A percentile compares a stretch with the other conserved stretches of the same genome.
These are phyloP conservation scores for Bilobella aurantiaca DNA, from an alignment of 1,140 invertebrate species.

Conservation along the genomic window DNA sequence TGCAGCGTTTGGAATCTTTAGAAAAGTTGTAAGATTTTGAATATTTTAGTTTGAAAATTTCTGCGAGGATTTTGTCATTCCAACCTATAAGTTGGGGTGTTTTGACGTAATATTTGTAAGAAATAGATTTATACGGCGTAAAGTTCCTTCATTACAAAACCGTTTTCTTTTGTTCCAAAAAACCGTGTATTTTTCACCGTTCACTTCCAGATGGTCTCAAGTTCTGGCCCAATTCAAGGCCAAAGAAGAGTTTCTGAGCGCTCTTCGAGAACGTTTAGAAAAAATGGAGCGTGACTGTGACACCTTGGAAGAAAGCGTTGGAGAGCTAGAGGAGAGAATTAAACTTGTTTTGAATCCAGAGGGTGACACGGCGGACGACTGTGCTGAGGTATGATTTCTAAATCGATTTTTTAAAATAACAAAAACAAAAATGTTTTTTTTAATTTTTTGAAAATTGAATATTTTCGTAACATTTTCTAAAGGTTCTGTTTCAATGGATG, in stretches of 20 bases:
- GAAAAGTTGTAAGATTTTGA: no score
- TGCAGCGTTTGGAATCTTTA: no score
- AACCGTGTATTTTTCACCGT: no score
- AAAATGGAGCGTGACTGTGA: not conserved
- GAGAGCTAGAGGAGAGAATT: not conserved
- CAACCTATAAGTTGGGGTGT: no score
- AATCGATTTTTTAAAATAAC: no score
- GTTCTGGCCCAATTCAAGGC: not conserved
- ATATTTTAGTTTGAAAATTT: no score
- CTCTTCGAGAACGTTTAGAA: not conserved
- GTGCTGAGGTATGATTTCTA: no score
- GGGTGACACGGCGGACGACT: not conserved
- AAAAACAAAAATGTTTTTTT: not conserved
- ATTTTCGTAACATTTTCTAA: not conserved
- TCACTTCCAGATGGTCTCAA: not conserved
- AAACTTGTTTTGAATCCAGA: not conserved
- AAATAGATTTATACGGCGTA: no score
- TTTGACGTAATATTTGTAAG: no score
- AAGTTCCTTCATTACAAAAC: no score
- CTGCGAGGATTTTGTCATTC: no score
- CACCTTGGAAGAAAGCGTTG: not conserved
- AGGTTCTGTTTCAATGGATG: not conserved
- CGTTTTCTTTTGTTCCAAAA: no score
- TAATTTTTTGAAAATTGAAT: not conserved
- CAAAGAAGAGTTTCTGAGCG: not conserved